A percentile compares a stretch with the other conserved stretches of the same genome.
Conservation (phyloP, 1,140 invertebrate species). For the Lepidostoma basale region DNA sequence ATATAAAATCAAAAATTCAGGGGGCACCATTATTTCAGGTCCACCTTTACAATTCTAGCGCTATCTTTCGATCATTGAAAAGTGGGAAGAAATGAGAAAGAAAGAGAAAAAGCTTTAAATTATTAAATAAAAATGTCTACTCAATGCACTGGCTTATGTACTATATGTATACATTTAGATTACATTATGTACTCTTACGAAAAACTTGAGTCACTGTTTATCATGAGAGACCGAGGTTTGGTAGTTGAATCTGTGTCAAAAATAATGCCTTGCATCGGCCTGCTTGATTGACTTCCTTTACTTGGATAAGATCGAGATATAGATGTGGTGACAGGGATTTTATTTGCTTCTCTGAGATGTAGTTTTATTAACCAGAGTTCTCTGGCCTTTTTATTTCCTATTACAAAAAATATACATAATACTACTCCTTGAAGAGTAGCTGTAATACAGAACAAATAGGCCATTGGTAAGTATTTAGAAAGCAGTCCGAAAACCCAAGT, state of each 20-base stretch:
- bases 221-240: slow-evolving; percentile 39
- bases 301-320: slow-evolving; percentile 52
- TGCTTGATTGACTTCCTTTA: slow-evolving; percentile 42
- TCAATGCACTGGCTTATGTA: too few relatives aligned
- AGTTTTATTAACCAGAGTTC: slow-evolving; percentile 59
- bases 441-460: slow-evolving; percentile 60
- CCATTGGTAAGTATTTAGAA: slow-evolving; percentile 52
- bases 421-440: slow-evolving; percentile 61
- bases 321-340: slow-evolving; percentile 56
- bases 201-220: slow-evolving; percentile 37
- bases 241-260: slow-evolving; percentile 53
- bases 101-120: too few relatives aligned
- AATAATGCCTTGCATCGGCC: slow-evolving; percentile 47
- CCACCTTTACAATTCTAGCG: too few relatives aligned
- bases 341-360: slow-evolving; percentile 56
- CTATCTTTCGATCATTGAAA: too few relatives aligned
- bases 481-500: slow-evolving; percentile 61
- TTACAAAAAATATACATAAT: slow-evolving; percentile 61
- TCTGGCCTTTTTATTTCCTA: slow-evolving; percentile 60
- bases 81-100: too few relatives aligned
- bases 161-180: too few relatives aligned
- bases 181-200: slow-evolving; percentile 13
- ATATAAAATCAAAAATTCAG: too few relatives aligned
- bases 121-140: too few relatives aligned
- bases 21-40: too few relatives aligned